Base-by-base conservation (phyloP, 2,888 invertebrate species). In the Eumerus sabulonum region DNA sequence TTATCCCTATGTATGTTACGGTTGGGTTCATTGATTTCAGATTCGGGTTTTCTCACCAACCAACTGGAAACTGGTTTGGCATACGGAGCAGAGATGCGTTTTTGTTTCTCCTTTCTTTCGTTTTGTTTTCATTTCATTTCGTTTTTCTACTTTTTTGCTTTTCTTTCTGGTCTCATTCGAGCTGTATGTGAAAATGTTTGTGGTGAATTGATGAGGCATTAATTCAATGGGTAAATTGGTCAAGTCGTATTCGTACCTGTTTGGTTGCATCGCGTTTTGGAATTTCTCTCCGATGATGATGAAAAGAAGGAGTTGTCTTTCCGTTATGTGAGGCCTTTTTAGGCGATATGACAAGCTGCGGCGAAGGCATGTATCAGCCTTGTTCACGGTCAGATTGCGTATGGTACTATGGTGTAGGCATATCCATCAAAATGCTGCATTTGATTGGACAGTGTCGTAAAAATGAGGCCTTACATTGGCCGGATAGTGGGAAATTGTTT, bases 241-340 rank as follows among this genome's bases (percentile, higher is more conserved):
- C 16, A 27, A 51, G 7, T 14, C 13, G 50, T 50, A n/a, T n/a
- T 19, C 7, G 27, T 27, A 27, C 27, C 13, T 27, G 13, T 51
- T 35, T 51, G 27, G 2, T 7, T 27, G 27, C 27, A 27, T 27
- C 7, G n/a, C 7, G 27, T 27, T 27, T 27, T 27, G 27, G 27
- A 27, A 27, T 27, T 27, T 7, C 27, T 27, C n/a, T n/a, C n/a
- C n/a, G n/a, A n/a, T 27, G 27, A 27, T n/a, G 7, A 27, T 27
- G 27, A 27, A 4, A 27, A 27, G 27, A 27, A 9, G 14, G 14
- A 51, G 36, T 51, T 14, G 16, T 12, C 9, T 35, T 51, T 51
- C 51, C 51, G 51, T 51, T 51, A 51, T 14, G 51, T 27, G 51
- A 35, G 19, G n/a, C n/a, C 27, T 7, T 27, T 27, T 48, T 48